phyloP scores from a whole-genome alignment of 2,113 vertebrate genomes.

The Centropus bengalensis region DNA sequence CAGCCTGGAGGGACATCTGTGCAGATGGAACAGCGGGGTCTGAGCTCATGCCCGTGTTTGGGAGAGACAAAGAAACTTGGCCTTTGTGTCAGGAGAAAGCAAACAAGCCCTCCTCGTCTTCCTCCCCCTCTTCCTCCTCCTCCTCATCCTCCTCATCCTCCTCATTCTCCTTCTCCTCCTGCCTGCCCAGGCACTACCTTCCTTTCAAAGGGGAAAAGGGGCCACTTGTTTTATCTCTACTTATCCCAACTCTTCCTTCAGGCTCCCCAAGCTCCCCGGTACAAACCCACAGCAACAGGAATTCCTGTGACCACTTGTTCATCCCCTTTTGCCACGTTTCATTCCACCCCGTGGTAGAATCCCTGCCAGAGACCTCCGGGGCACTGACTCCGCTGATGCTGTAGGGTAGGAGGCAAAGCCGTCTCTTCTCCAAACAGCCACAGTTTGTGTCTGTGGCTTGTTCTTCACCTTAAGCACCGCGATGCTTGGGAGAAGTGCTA shows the following conservation, averaged over 20 bases:
- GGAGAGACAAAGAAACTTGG: background rate
- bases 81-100: background rate
- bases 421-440: background rate
- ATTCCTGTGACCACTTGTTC: accelerated
- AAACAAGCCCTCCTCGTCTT: background rate
- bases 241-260: background rate
- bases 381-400: background rate
- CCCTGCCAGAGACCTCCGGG: accelerated
- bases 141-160: no score
- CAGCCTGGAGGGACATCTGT: background rate
- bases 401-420: background rate
- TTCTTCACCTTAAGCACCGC: background rate
- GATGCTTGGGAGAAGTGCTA: background rate
- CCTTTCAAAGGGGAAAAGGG: background rate
- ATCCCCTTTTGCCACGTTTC: background rate
- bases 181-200: background rate
- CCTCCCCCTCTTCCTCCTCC: background rate
- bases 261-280: background rate
- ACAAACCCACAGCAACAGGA: background rate
- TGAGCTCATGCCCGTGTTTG: background rate
- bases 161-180: background rate
- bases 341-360: background rate
- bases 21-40: background rate
- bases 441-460: constrained; percentile 11
- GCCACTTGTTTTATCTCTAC: background rate